Evolutionary conservation across 1,140 invertebrate genomes (phyloP).

Genomic region (Lysiphlebus fabarum): DNA sequence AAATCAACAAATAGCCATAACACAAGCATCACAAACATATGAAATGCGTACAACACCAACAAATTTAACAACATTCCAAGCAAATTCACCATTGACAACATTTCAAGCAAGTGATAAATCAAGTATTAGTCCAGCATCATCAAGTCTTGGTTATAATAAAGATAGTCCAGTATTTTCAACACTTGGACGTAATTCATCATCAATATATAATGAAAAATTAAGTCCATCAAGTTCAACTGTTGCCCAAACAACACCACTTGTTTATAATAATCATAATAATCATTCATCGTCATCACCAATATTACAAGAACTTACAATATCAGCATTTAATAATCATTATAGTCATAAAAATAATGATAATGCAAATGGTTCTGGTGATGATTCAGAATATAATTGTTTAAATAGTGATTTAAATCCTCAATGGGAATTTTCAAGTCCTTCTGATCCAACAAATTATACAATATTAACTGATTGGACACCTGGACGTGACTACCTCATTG

Average conservation of each 20-base stretch:
- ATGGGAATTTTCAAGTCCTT: slow-evolving; percentile 52
- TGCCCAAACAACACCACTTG: slow-evolving; percentile 46
- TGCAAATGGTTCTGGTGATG: slow-evolving; percentile 22
- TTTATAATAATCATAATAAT: slow-evolving; percentile 39
- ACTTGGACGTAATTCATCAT: slow-evolving; percentile 42
- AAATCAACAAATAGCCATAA: slow-evolving; percentile 32
- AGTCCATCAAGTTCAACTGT: slow-evolving; percentile 45
- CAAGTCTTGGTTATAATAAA: slow-evolving; percentile 48
- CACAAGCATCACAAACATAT: slow-evolving; percentile 31
- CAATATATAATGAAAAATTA: slow-evolving; percentile 44
- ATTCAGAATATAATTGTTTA: slow-evolving; percentile 29
- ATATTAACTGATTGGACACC: slow-evolving; percentile 62
- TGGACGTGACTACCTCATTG: slow-evolving; percentile 64
- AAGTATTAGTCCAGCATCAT: slow-evolving; percentile 48
- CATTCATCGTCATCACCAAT: slow-evolving; percentile 16
- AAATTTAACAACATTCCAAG: slow-evolving; percentile 51
- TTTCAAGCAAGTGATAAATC: slow-evolving; percentile 52
- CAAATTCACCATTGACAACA: slow-evolving; percentile 45
- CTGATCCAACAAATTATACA: slow-evolving; percentile 50
- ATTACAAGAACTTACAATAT: slow-evolving; percentile 49
- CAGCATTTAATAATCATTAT: slow-evolving; percentile 49
- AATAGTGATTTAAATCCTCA: slow-evolving; percentile 53
- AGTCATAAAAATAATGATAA: slow-evolving; percentile 27
- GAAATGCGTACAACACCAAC: slow-evolving; percentile 43
- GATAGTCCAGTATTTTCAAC: slow-evolving; percentile 44